Conservation (phyloP, 2,113 vertebrate species). For the Stegostoma tigrinum region DNA sequence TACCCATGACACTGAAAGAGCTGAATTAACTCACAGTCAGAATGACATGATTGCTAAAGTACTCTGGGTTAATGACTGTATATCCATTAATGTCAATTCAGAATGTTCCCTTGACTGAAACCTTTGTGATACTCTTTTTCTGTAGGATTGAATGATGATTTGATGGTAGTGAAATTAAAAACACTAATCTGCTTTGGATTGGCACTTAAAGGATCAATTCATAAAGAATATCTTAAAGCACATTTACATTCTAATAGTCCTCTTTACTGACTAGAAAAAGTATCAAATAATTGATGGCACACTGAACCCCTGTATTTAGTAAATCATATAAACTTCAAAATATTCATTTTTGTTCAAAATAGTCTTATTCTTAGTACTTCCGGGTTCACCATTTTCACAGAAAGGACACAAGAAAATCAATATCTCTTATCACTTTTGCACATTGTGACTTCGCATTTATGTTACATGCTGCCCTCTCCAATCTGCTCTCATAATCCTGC, state of each 20-base stretch:
- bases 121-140: constrained; percentile 32
- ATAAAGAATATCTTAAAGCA: neutral
- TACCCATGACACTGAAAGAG: constrained; percentile 13
- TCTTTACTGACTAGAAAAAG: neutral
- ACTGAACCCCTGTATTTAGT: neutral
- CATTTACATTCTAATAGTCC: constrained; percentile 17
- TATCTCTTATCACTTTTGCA: neutral
- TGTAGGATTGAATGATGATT: constrained; percentile 33
- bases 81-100: constrained; percentile 34
- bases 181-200: constrained; percentile 30
- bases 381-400: neutral
- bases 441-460: neutral
- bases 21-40: constrained; percentile 31
- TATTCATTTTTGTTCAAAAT: neutral
- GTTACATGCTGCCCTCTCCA: neutral
- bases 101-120: constrained; percentile 28
- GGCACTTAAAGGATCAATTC: constrained; percentile 29
- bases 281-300: neutral
- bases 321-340: neutral
- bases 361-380: neutral
- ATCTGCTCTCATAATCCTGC: no score
- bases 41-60: constrained; percentile 34
- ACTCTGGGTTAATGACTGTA: constrained; percentile 33
- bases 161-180: constrained; percentile 25
- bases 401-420: neutral